Evolutionary conservation across 2,113 vertebrate genomes (phyloP).

Genomic region (Climacteris rufus): DNA sequence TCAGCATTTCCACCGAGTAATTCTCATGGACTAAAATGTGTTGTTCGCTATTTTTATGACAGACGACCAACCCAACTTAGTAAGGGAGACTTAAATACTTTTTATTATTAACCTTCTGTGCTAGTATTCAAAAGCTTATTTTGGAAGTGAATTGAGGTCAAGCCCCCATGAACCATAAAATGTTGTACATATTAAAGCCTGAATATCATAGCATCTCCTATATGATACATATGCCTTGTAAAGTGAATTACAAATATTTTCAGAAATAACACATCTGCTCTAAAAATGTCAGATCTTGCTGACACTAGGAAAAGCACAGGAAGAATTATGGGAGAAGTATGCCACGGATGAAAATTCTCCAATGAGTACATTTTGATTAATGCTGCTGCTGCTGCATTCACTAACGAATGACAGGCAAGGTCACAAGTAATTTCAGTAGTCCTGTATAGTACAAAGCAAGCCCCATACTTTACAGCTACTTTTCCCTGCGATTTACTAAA

Average conservation of each 20-base stretch:
- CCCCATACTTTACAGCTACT: background rate
- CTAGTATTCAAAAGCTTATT: background rate
- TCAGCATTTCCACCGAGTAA: background rate
- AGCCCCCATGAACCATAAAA: background rate
- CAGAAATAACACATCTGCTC: constrained; percentile 28
- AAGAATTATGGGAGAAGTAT: constrained; percentile 13
- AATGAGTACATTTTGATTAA: background rate
- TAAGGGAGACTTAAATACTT: background rate
- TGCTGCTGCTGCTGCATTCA: background rate
- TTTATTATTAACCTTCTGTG: background rate
- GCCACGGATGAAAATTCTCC: background rate
- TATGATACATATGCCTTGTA: background rate
- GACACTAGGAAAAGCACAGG: background rate
- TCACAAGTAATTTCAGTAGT: background rate
- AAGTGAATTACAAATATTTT: constrained; percentile 19
- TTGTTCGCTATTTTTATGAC: background rate
- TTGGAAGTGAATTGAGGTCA: background rate
- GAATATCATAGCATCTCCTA: background rate
- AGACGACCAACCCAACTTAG: background rate
- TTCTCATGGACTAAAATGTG: background rate
- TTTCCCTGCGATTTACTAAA: background rate
- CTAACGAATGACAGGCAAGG: constrained; percentile 16
- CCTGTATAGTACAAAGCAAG: background rate
- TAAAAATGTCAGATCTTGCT: constrained; percentile 17
- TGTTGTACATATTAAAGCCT: background rate